Conservation (phyloP, 1,140 invertebrate genomes). For the Macrobrachium rosenbergii region DNA sequence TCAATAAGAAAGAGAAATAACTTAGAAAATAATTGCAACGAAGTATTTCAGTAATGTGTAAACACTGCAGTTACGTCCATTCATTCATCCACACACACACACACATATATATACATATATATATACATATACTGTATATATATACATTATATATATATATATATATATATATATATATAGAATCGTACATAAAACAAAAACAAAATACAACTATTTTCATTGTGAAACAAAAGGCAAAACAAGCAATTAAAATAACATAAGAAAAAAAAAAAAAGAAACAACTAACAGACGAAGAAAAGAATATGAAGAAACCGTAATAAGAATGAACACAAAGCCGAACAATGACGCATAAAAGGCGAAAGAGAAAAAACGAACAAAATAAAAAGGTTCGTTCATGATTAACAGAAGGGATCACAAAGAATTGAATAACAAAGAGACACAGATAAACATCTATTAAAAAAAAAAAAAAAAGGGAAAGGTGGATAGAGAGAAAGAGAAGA, state of each 20-base stretch:
- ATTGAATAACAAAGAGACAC: not conserved
- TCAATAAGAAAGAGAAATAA: too few relatives aligned
- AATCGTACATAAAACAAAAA: too few relatives aligned
- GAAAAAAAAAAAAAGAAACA: not conserved
- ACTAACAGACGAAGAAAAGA: not conserved
- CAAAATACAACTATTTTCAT: too few relatives aligned
- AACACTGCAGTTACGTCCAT: too few relatives aligned
- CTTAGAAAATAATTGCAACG: too few relatives aligned
- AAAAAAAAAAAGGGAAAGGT: not conserved
- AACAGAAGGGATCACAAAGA: not conserved
- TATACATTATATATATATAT: too few relatives aligned
- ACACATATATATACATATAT: not conserved
- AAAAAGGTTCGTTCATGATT: not conserved
- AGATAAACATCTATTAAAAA: not conserved
- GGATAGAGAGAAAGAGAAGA: not conserved
- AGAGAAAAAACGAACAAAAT: not conserved
- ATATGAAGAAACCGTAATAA: not conserved
- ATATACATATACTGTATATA: not conserved
- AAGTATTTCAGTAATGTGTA: too few relatives aligned
- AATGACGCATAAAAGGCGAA: not conserved
- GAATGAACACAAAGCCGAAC: not conserved
- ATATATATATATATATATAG: too few relatives aligned
- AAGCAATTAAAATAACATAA: not conserved
- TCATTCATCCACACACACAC: constrained; percentile 15
- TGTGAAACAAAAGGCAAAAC: not conserved